Conservation (phyloP, 2,797 vertebrate genomes). For the Hybognathus amarus region DNA sequence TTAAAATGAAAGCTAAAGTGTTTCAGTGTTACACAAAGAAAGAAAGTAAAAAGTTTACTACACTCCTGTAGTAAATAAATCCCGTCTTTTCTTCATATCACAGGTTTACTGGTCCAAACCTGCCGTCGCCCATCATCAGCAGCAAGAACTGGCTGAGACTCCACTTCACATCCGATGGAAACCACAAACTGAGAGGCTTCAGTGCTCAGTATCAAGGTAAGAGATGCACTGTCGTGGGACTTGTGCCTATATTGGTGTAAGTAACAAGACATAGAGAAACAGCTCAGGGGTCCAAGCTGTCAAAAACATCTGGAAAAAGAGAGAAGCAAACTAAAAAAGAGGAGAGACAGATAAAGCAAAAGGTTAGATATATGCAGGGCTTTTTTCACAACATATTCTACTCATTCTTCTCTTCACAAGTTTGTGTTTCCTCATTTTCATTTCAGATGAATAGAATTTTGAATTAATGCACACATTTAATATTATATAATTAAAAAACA, state of each 20-base stretch:
- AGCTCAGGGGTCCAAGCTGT: conserved; percentile 18
- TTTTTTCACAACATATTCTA: neutral
- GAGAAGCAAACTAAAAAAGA: neutral
- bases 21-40: neutral
- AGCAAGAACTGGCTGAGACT: conserved; percentile 99
- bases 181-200: conserved; percentile 95
- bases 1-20: neutral
- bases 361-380: neutral
- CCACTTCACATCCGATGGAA: conserved; percentile 95
- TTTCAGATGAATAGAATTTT: neutral
- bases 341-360: neutral
- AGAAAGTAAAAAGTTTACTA: neutral
- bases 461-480: neutral
- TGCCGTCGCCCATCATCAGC: conserved; percentile 97
- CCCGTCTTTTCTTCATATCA: conserved; percentile 36
- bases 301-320: conserved; percentile 18
- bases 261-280: conserved; percentile 33
- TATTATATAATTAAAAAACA: neutral
- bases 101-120: conserved; percentile 96
- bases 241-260: conserved; percentile 1
- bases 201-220: conserved; percentile 97
- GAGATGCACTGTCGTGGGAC: conserved; percentile 12
- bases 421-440: neutral
- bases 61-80: neutral
- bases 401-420: neutral